These are phyloP conservation scores for Luehdorfia chinensis DNA, from an alignment of 1,140 invertebrate genomes.

Conservation along the genomic window DNA sequence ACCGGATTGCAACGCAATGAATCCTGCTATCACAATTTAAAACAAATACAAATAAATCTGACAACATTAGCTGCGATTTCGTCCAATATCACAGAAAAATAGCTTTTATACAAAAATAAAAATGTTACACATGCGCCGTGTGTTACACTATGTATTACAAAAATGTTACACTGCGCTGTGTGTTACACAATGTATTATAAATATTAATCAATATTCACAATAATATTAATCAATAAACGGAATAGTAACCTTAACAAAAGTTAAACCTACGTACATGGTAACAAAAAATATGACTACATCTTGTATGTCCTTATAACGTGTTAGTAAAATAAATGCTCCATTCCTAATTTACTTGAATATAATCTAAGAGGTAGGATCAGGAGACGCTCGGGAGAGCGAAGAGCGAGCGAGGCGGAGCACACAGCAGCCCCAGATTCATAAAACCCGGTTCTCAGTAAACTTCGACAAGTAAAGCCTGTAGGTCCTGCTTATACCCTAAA, in stretches of 20 bases:
- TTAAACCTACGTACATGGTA: conserved; percentile 55
- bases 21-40: conserved; percentile 1
- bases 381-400: conserved; percentile 11
- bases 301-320: conserved; percentile 32
- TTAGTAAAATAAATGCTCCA: conserved; percentile 59
- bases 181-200: too few species aligned
- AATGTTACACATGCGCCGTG: background rate
- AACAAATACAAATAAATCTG: conserved; percentile 21
- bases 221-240: conserved; percentile 28
- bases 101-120: conserved; percentile 12
- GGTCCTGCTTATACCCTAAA: too few species aligned
- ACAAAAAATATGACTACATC: conserved; percentile 67
- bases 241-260: conserved; percentile 35
- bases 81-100: conserved; percentile 23
- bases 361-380: conserved; percentile 65
- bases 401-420: background rate
- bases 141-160: too few species aligned
- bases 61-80: conserved; percentile 34
- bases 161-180: too few species aligned
- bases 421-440: background rate
- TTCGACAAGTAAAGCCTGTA: too few species aligned
- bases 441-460: too few species aligned
- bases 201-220: conserved; percentile 23
- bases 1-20: background rate
- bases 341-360: conserved; percentile 50